Evolutionary conservation across 2,797 vertebrate species (phyloP), one percentile per base, ranked within the genome.

Genomic region (Acrossocheilus wenchowensis): DNA sequence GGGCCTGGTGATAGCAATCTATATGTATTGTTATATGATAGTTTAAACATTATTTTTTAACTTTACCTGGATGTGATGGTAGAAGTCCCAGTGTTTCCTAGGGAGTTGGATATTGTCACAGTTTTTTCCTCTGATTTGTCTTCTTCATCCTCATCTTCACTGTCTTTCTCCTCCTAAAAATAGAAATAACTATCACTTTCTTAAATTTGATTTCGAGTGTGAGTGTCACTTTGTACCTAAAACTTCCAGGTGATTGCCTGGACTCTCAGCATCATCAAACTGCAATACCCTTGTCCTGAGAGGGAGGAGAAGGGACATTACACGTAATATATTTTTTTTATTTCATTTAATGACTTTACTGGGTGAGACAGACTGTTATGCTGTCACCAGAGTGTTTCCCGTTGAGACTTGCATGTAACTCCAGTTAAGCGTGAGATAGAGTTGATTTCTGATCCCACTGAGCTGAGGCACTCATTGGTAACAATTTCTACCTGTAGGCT

Each of bases 111-210:
- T 86, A 92, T 93, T 87, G 94, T 92, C 82, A 93, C 92, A 0
- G 90, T 87, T 84, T 95, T 93, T 12, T 94, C 93, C 0, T 95
- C 50, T 5, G 77, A 60, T 60, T 80, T 45, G 6, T 69, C 95
- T 73, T 93, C 95, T 72, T 97, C 96, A 36, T 98, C 97, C 1
- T 98, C 97, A 88, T 93, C 94, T 73, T 97, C 97, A 4, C 97
- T 98, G 88, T 97, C 97, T 85, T 98, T 98, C 90, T 98, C 97
- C 88, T 98, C 97, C 97, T 98, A 87, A 81, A 92, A 74, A 74
- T 15, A 75, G 0, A 87, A 19, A 66, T 90, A 87, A 79, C 90
- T 26, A 8, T 78, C 21, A 72, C 5, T 80, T 80, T 41, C 64
- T 23, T 26, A 9, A 7, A 45, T 84, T 17, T 21, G 4, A 19